Conservation (phyloP, 2,888 invertebrate species). For the Caenorhabditis angaria region DNA sequence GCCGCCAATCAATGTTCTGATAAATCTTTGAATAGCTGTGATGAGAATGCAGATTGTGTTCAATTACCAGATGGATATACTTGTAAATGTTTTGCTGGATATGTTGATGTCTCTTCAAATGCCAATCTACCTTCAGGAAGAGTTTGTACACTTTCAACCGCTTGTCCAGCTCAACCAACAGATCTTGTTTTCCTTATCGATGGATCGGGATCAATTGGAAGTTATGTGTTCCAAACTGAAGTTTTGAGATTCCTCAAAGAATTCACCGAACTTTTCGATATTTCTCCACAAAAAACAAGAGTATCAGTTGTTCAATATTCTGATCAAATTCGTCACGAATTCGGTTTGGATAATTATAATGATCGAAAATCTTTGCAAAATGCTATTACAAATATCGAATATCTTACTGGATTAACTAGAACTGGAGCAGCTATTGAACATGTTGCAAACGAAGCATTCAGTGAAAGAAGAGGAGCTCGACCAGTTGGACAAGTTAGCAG, state of each 20-base stretch:
- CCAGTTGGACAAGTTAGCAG: slow-evolving; percentile 62
- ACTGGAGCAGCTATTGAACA: slow-evolving; percentile 72
- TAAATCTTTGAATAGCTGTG: slow-evolving; percentile 69
- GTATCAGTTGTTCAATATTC: slow-evolving; percentile 72
- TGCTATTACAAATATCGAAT: slow-evolving; percentile 55
- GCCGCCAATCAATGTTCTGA: slow-evolving; percentile 58
- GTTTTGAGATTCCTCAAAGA: slow-evolving; percentile 71
- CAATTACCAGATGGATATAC: slow-evolving; percentile 71
- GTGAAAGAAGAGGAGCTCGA: slow-evolving; percentile 65
- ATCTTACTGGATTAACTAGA: slow-evolving; percentile 70
- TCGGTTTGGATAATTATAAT: slow-evolving; percentile 64
- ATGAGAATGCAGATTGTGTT: slow-evolving; percentile 72
- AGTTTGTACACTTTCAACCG: slow-evolving; percentile 72
- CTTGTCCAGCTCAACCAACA: slow-evolving; percentile 66
- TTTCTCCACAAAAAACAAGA: slow-evolving; percentile 69
- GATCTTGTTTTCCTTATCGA: slow-evolving; percentile 72
- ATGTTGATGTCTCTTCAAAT: slow-evolving; percentile 70
- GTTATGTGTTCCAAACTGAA: slow-evolving; percentile 71
- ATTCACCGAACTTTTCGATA: slow-evolving; percentile 72
- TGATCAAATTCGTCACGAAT: slow-evolving; percentile 72
- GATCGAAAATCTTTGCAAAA: slow-evolving; percentile 41
- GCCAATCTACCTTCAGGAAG: slow-evolving; percentile 71
- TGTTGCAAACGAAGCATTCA: slow-evolving; percentile 71
- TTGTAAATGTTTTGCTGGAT: slow-evolving; percentile 71
- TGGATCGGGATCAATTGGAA: slow-evolving; percentile 72